Percentiles rank a stretch among this genome's conserved stretches.
phyloP scores from a whole-genome alignment of 2,888 invertebrate genomes.

The Drosophila parthenogenetica region DNA sequence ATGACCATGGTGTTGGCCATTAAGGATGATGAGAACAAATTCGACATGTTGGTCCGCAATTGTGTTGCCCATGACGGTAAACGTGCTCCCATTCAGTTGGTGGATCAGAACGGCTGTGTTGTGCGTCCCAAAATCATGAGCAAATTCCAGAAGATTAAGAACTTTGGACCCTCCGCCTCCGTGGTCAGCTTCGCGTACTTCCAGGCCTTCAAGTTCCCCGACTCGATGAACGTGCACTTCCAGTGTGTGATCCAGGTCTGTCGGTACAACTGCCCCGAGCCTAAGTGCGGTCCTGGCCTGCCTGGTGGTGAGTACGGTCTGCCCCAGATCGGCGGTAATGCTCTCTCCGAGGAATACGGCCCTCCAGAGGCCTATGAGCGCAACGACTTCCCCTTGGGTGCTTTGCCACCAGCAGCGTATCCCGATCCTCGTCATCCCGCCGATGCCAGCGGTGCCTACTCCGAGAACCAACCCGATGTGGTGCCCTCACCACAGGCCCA shows the following conservation, averaged over 20 bases:
- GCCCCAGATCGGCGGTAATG: slow-evolving; percentile 86
- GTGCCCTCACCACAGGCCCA: slow-evolving; percentile 94
- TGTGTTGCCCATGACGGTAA: slow-evolving; percentile 98
- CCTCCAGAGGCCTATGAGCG: slow-evolving; percentile 86
- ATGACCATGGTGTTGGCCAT: slow-evolving; percentile 99
- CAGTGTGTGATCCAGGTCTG: slow-evolving; percentile 98
- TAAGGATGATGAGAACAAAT: slow-evolving; percentile 97
- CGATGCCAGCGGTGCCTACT: slow-evolving; percentile 92
- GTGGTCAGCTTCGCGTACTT: slow-evolving; percentile 98
- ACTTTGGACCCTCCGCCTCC: slow-evolving; percentile 96
- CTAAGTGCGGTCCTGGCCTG: slow-evolving; percentile 91
- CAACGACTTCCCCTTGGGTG: slow-evolving; percentile 90
- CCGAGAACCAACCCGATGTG: slow-evolving; percentile 92
- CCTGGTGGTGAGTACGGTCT: slow-evolving; percentile 88
- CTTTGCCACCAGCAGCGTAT: slow-evolving; percentile 92
- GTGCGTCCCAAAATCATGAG: slow-evolving; percentile 97
- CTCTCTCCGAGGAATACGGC: slow-evolving; percentile 88
- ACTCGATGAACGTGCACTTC: slow-evolving; percentile 98
- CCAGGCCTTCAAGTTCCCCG: slow-evolving; percentile 98
- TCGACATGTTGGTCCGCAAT: slow-evolving; percentile 97
- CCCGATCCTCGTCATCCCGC: slow-evolving; percentile 95
- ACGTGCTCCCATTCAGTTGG: slow-evolving; percentile 95
- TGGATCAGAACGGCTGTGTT: slow-evolving; percentile 97
- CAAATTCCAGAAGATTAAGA: slow-evolving; percentile 97
- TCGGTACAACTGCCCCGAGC: slow-evolving; percentile 96